A percentile compares a stretch with the other conserved stretches of the same genome.
Conservation (phyloP, 2,797 vertebrate species). For the Ispidina picta region DNA sequence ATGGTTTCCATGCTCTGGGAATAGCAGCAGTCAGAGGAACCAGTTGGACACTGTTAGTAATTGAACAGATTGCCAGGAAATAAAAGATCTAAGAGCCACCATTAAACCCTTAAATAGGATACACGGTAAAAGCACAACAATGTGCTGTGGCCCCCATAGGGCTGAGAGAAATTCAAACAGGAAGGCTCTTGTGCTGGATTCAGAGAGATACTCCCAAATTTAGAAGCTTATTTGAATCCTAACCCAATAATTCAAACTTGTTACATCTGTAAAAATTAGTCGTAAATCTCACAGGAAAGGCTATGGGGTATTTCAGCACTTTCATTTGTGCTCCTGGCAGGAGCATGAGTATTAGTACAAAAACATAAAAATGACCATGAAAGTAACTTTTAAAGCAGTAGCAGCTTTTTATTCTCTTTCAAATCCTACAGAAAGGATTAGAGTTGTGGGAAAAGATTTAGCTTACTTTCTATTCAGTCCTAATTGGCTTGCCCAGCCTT, state of each 20-base stretch:
- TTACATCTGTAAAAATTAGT: slow-evolving; percentile 57
- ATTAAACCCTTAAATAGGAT: slow-evolving; percentile 1
- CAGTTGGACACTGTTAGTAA: not conserved
- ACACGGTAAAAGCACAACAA: not conserved
- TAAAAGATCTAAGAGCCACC: slow-evolving; percentile 2
- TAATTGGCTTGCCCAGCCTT: slow-evolving; percentile 51
- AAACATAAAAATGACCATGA: slow-evolving; percentile 60
- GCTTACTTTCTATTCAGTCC: slow-evolving; percentile 47
- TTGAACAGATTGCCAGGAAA: slow-evolving; percentile 21
- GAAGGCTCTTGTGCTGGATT: slow-evolving; percentile 13
- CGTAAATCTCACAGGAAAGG: slow-evolving; percentile 45
- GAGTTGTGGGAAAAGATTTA: slow-evolving; percentile 60
- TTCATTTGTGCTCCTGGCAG: slow-evolving; percentile 50
- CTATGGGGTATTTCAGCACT: slow-evolving; percentile 34
- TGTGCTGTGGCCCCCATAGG: not conserved
- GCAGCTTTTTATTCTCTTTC: slow-evolving; percentile 52
- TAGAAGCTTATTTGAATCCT: slow-evolving; percentile 40
- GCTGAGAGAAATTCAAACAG: not conserved
- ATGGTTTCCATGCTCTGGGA: not conserved
- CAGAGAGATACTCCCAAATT: slow-evolving; percentile 18
- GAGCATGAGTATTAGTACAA: slow-evolving; percentile 36
- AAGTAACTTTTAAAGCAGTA: slow-evolving; percentile 63
- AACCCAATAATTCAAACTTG: slow-evolving; percentile 33
- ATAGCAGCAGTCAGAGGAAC: not conserved
- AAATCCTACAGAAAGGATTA: slow-evolving; percentile 65